Conservation (phyloP, 2,888 invertebrate species). For the Vesta saturnalis region DNA sequence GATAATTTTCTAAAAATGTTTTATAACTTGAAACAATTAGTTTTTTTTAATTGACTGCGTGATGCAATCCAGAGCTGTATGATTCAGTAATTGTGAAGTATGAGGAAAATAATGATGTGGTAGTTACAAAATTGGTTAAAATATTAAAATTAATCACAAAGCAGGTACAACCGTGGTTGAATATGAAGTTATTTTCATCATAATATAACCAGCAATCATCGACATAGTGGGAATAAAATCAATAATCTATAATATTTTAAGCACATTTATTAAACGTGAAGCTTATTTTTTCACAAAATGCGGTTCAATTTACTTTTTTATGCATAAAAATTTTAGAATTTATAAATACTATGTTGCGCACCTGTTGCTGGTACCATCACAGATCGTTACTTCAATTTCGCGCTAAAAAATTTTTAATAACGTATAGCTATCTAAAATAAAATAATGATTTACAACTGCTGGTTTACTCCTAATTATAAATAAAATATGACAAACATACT, state of each 20-base stretch:
- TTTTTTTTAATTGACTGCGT: no score
- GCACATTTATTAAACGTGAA: neutral
- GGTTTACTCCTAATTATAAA: neutral
- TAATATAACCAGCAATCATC: neutral
- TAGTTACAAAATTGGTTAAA: neutral
- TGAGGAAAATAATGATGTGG: no score
- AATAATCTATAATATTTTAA: neutral
- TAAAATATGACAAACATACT: neutral
- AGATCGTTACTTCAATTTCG: neutral
- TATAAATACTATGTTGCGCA: neutral
- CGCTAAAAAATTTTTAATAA: slow-evolving; percentile 1
- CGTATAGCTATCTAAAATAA: slow-evolving; percentile 1
- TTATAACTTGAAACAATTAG: no score
- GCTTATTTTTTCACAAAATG: slow-evolving; percentile 1
- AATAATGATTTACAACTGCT: slow-evolving; percentile 1
- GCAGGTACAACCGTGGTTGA: neutral
- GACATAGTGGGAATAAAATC: neutral
- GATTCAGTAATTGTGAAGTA: no score
- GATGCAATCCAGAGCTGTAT: no score
- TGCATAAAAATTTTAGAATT: neutral
- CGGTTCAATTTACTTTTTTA: neutral
- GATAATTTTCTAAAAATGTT: no score
- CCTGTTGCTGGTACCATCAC: neutral
- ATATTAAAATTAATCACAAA: neutral
- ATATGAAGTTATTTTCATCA: neutral